These are phyloP conservation scores for Pachyseris speciosa DNA, from an alignment of 64 coral and sea anemone species.

Conservation along the genomic window DNA sequence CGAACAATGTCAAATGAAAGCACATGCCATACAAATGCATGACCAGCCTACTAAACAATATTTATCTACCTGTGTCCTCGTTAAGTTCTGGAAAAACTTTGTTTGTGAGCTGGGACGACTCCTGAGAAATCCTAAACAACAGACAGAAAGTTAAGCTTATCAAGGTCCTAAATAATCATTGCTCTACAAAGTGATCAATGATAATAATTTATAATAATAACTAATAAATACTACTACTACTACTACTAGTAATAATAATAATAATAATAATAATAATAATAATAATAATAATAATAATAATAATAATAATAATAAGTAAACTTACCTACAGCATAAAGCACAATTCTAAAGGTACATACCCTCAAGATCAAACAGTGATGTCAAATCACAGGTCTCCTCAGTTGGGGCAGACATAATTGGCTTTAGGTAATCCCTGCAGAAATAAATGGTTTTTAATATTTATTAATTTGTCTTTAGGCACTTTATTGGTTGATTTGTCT, in stretches of 20 bases:
- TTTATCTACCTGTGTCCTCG: slow-evolving; percentile 76
- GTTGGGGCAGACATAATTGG: slow-evolving; percentile 87
- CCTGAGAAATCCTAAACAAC: slow-evolving; percentile 81
- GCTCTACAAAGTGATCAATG: too few relatives aligned
- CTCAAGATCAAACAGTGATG: slow-evolving; percentile 93
- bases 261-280: too few relatives aligned
- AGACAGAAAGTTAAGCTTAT: not conserved
- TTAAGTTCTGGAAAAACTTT: slow-evolving; percentile 89
- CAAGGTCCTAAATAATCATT: too few relatives aligned
- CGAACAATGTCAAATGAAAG: too few relatives aligned
- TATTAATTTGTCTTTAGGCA: too few relatives aligned
- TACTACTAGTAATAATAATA: too few relatives aligned
- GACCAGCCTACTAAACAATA: not conserved
- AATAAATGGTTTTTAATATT: not conserved
- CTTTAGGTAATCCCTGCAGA: slow-evolving; percentile 63
- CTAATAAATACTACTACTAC: too few relatives aligned
- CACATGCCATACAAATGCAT: not conserved
- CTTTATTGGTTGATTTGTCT: too few relatives aligned
- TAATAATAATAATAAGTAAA: too few relatives aligned
- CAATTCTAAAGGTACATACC: slow-evolving; percentile 47
- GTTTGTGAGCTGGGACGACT: slow-evolving; percentile 83
- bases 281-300: too few relatives aligned
- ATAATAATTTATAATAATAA: too few relatives aligned
- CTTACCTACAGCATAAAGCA: too few relatives aligned
- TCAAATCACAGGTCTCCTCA: slow-evolving; percentile 79